Evolutionary conservation across 2,888 invertebrate species (phyloP), one percentile per base, ranked within the genome.

Genomic region (Orthosia incerta): DNA sequence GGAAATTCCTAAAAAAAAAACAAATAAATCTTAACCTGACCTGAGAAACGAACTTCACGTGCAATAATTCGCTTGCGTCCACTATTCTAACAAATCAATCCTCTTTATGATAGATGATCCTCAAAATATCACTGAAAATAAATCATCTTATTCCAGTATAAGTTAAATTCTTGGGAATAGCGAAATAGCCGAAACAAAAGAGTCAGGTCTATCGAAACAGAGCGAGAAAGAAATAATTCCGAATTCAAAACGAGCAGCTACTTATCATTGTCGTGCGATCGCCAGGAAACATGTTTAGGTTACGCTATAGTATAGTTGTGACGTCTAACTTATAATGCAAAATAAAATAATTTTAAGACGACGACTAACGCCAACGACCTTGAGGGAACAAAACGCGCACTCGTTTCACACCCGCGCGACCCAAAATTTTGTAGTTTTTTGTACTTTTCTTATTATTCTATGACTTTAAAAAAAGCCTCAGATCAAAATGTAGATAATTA

Each of bases 191-290:
- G 20, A 78, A 73, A 70, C 61, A 74, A 82, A 59, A 31, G 13
- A 48, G 26, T 56, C 67, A 61, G 63, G 62, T 85, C 48, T 51
- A 18, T 66, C 3, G 23, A 56, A 71, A 71, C 48, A 68, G 56
- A 74, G 56, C 23, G 51, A 64, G 31, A 65, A 13, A 11, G 12
- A 67, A 71, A 57, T 16, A 56, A 60, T 76, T 79, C 75, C 18
- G 59, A 69, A 83, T 86, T 83, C 75, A 70, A 67, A 83, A 69
- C 68, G 66, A 11, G 66, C 31, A 70, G 55, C 73, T 18, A 79
- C 59, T 76, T 83, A 64, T 85, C 85, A 78, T 45, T 65, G 70
- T 71, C 70, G 31, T 66, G 55, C 53, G 69, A 80, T 72, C 62
- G 26, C 13, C 68, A 18, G 7, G 1, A 39, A 61, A 60, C n/a